Evolutionary conservation across 2,797 vertebrate genomes (phyloP), one percentile per base, ranked within the genome.

Genomic region (Sciaenops ocellatus): DNA sequence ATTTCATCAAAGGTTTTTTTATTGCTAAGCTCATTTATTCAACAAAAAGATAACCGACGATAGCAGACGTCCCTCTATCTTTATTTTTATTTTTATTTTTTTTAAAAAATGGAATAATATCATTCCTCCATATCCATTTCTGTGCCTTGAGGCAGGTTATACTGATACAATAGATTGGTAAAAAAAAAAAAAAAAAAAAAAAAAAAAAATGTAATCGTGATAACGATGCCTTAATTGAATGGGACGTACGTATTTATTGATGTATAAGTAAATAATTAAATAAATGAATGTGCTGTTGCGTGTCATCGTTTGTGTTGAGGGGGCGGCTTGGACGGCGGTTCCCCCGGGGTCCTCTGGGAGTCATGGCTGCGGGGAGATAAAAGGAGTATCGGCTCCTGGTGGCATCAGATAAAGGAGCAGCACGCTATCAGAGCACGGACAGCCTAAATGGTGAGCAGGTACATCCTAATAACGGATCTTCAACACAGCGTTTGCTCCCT

Each of bases 291-390:
- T 52, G 34, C 41, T 70, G 59, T 71, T 67, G 70, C 67, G 11
- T 71, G 81, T 52, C 75, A 78, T 59, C 83, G 76, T 57, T 64
- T 59, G 70, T 63, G 69, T 30, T 22, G 44, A 9, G 62, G 46
- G 44, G 24, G 22, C 18, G 73, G 74, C 28, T 20, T 6, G 73
- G 73, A 62, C 74, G 87, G 56, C 74, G 78, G 80, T 87, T 91
- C 83, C 76, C 34, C 41, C 52, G 20, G 69, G 89, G 86, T 88
- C 90, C 85, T n/a, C n/a, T 46, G 78, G 88, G 89, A 83, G 67
- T 90, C 90, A 60, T 93, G 92, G 89, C 85, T 76, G 74, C 4
- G 34, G 47, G 73, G 74, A 93, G 93, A 94, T 94, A 94, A 93
- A 87, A 47, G 84, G 34, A 83, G 66, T 73, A 87, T 94, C 85